phyloP scores from a whole-genome alignment of 2,797 vertebrate species.

The Lemur catta region DNA sequence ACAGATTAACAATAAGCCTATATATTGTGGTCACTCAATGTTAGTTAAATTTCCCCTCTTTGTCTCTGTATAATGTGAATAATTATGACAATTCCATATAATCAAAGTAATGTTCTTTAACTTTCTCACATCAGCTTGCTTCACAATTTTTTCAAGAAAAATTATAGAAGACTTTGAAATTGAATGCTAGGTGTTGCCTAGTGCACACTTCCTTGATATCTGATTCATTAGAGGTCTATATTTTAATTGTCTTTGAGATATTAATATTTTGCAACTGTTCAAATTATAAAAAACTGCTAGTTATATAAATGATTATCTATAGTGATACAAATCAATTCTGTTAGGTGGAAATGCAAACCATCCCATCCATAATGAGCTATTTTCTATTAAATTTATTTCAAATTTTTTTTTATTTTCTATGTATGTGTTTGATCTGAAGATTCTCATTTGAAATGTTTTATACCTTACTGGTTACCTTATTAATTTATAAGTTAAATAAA shows the following conservation, averaged over 20 bases:
- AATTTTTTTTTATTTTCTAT: not conserved
- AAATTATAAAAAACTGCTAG: not conserved
- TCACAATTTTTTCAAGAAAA: not conserved
- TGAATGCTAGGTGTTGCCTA: not conserved
- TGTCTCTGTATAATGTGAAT: not conserved
- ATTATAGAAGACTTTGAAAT: not conserved
- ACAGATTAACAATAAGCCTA: not conserved
- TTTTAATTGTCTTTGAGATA: not conserved
- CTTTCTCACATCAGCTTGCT: not conserved
- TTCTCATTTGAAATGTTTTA: not conserved
- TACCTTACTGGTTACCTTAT: not conserved
- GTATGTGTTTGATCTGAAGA: not conserved
- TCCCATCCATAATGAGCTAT: not conserved
- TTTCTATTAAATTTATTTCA: not conserved
- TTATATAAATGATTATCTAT: not conserved
- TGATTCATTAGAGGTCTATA: not conserved
- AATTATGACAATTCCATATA: not conserved
- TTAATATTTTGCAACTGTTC: not conserved
- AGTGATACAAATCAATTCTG: not conserved
- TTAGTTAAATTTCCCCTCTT: not conserved
- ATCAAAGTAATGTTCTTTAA: not conserved
- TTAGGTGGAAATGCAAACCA: not conserved
- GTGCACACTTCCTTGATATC: not conserved
- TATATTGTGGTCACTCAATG: not conserved
- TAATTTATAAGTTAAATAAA: constrained; percentile 11